Evolutionary conservation across 92 coral and sea anemone species (phyloP).

Genomic region (Scolanthus callimorphus): DNA sequence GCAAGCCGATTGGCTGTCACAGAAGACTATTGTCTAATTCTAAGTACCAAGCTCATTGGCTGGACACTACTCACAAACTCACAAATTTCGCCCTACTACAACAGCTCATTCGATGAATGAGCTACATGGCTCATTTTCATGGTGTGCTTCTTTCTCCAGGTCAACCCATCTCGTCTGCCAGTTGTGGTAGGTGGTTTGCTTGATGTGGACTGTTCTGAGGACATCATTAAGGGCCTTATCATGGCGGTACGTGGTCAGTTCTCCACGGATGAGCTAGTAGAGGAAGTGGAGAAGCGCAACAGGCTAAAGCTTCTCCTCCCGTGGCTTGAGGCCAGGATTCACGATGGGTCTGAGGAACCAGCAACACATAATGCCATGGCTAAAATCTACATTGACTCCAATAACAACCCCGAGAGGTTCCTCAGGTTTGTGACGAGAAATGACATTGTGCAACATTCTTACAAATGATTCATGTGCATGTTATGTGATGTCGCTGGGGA

Average conservation of each 20-base stretch:
- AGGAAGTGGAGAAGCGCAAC: slow-evolving; percentile 95
- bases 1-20: too few relatives aligned
- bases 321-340: slow-evolving; percentile 96
- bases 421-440: slow-evolving; percentile 89
- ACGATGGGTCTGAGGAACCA: slow-evolving; percentile 98
- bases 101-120: too few relatives aligned
- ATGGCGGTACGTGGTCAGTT: slow-evolving; percentile 99
- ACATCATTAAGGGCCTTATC: slow-evolving; percentile 92
- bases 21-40: too few relatives aligned
- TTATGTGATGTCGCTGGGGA: too few relatives aligned
- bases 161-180: slow-evolving; percentile 98
- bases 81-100: too few relatives aligned
- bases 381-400: slow-evolving; percentile 96
- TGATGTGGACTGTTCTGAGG: slow-evolving; percentile 96
- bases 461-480: too few relatives aligned
- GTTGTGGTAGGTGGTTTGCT: slow-evolving; percentile 93
- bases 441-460: too few relatives aligned
- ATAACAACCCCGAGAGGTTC: slow-evolving; percentile 98
- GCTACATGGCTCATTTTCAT: too few relatives aligned
- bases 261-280: slow-evolving; percentile 98
- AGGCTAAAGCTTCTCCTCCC: slow-evolving; percentile 85
- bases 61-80: too few relatives aligned
- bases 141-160: slow-evolving; percentile 58
- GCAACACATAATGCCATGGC: slow-evolving; percentile 99
- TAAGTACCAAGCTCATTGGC: too few relatives aligned